Evolutionary conservation across 2,113 vertebrate species (phyloP), one percentile per base, ranked within the genome.

Genomic region (Castor canadensis): DNA sequence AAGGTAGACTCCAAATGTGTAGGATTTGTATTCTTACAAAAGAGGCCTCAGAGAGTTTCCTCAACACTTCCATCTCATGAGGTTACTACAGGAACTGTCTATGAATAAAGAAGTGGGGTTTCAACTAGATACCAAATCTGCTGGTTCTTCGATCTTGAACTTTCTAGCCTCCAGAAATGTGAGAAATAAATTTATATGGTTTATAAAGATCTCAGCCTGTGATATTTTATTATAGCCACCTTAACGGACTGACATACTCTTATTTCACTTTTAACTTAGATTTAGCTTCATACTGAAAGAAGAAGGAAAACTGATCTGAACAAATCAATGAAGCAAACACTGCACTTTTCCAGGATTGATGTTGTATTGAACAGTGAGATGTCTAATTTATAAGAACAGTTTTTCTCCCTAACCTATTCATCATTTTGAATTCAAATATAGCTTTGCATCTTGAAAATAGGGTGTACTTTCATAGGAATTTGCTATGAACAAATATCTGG

Each of bases 381-480:
- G 30, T 56, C 17, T 52, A 38, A 22, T 86, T 90, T 77, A 10
- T 47, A 22, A 7, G 16, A 1, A 15, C 45, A 56, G 12, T 19
- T 94, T 58, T 40, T 45, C 35, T 64, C 40, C 20, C 35, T 32
- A 28, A 38, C 0, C 32, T 73, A 38, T 52, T 91, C 19, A 43
- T 45, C 35, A 87, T 81, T 93, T 47, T 92, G 47, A 75, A 84
- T 87, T 84, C 47, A 54, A 40, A n/a, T 13, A 81, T 77, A 49
- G 5, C 30, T 28, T 26, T 62, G 7, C 2, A 67, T 52, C 71
- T 73, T 90, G 69, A 84, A 32, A 28, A 83, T 45, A 64, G 0
- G 4, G 3, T 54, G 8, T 2, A 22, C 8, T 19, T 71, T 82
- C 62, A 32, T n/a, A 69, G 30, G 6, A 47, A 38, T 71, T 88